Percentiles rank a stretch among this genome's conserved stretches.
Conservation (phyloP, 2,888 invertebrate species). For the Philopedon plagiatum region DNA sequence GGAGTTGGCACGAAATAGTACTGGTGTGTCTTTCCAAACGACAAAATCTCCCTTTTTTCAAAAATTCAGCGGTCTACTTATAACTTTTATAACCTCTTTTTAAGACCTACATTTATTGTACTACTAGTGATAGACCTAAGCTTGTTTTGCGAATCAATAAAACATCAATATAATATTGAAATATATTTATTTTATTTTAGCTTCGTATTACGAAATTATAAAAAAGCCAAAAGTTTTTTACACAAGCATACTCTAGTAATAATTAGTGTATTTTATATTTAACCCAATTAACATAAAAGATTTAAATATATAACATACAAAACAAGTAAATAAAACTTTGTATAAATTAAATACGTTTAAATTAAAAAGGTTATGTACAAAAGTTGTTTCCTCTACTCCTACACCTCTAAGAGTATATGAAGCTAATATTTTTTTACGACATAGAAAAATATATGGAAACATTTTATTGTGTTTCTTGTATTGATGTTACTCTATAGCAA, state of each 20-base stretch:
- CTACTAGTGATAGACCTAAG: too few relatives aligned
- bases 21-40: too few relatives aligned
- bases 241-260: not conserved
- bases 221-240: slow-evolving; percentile 9
- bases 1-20: too few relatives aligned
- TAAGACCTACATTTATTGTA: too few relatives aligned
- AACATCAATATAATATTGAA: not conserved
- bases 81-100: too few relatives aligned
- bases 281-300: slow-evolving; percentile 15
- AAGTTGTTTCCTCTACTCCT: not conserved
- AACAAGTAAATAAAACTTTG: not conserved
- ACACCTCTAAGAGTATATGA: not conserved
- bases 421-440: not conserved
- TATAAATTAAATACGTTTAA: slow-evolving; percentile 14
- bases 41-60: too few relatives aligned
- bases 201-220: slow-evolving; percentile 25
- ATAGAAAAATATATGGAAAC: not conserved
- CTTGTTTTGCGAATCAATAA: too few relatives aligned
- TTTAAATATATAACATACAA: slow-evolving; percentile 19
- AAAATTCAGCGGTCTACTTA: too few relatives aligned
- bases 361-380: slow-evolving; percentile 6
- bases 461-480: too few relatives aligned
- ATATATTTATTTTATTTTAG: slow-evolving; percentile 27
- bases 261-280: slow-evolving; percentile 9
- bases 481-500: too few relatives aligned